Conservation (phyloP, 2,888 invertebrate species). For the Oscheius sp. region DNA sequence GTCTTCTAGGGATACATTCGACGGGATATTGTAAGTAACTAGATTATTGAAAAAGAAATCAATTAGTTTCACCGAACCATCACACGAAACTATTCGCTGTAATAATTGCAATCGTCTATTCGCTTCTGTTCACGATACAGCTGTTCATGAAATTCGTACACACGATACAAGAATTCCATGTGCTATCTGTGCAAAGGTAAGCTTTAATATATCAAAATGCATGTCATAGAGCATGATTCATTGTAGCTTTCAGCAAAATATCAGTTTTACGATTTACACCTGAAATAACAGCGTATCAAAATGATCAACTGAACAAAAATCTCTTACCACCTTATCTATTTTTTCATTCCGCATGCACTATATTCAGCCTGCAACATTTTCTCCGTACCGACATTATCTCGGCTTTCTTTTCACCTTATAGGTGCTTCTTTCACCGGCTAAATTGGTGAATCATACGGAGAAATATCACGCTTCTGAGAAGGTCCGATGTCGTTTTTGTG, state of each 20-base stretch:
- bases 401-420: conserved; percentile 14
- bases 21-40: conserved; percentile 36
- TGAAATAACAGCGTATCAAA: background rate
- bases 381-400: too few species aligned
- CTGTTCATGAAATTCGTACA: conserved; percentile 35
- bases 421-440: conserved; percentile 32
- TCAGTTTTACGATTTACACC: background rate
- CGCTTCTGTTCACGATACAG: conserved; percentile 4
- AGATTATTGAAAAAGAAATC: background rate
- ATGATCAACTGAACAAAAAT: background rate
- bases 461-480: conserved; percentile 29
- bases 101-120: conserved; percentile 18
- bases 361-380: too few species aligned
- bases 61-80: background rate
- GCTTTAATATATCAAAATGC: too few species aligned
- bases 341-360: too few species aligned
- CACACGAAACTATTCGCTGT: background rate
- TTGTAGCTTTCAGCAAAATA: background rate
- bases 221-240: background rate
- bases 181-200: conserved; percentile 37
- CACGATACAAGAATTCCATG: conserved; percentile 33
- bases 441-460: conserved; percentile 25
- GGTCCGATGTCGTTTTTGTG: conserved; percentile 37
- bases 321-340: too few species aligned
- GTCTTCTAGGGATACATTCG: conserved; percentile 41